Base-by-base conservation (phyloP, 2,888 invertebrate genomes). In the Pyrochroa serraticornis region DNA sequence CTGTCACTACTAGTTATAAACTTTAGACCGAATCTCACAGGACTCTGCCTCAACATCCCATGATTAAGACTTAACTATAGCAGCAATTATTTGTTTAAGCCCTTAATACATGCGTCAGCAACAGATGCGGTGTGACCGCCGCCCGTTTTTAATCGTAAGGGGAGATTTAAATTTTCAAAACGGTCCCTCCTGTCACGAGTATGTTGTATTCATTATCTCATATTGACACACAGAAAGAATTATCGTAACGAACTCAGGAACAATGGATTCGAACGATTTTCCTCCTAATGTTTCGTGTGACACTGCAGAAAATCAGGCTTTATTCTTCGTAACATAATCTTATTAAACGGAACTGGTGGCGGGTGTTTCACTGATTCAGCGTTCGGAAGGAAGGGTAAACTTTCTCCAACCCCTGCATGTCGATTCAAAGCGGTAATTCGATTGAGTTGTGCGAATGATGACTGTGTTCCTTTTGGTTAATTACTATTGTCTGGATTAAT, bases 1-100 rank as follows among this genome's bases (percentile, higher is more conserved):
- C 68, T 72, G 71, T 72, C 69, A 69, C 68, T 69, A 60, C 63
- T 65, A 68, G 72, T 72, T 71, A 68, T 62, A 66, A 70, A 71
- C 62, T 71, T 69, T 60, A 36, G 34, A 9, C 32, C 34, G 47
- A 22, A 9, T 10, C 49, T 41, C 49, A n/a, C 22, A 39, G 41
- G 45, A 13, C 34, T 7, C 22, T 3, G 22, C 22, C 22, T 22
- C 22, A 22, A 22, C 22, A 22, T 22, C 22, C 22, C 22, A 22
- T 22, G 22, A 22, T 22, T 22, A 22, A 22, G 22, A 22, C 22
- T 22, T 2, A 22, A 22, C 22, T 22, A 5, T 22, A 22, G 22
- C 22, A 22, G 22, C 22, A 22, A 22, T 22, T 22, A 22, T 22
- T 22, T 22, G 22, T 22, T 22, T 22, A 22, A 22, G 22, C 22